These are phyloP conservation scores for Eptesicus fuscus DNA, from an alignment of 2,113 vertebrate genomes.

Conservation along the genomic window DNA sequence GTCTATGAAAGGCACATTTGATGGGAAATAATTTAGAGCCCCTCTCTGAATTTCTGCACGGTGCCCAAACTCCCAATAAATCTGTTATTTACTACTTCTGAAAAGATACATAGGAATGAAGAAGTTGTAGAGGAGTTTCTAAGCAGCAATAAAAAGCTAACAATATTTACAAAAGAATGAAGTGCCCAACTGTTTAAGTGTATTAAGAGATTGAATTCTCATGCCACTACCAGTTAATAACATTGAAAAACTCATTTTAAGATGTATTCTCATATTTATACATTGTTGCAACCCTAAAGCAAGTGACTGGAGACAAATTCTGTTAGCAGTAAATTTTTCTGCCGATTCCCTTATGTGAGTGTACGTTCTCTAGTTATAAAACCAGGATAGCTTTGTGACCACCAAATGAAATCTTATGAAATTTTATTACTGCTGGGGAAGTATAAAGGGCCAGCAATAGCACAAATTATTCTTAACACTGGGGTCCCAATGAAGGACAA, in stretches of 20 bases:
- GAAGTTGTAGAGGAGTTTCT: conserved; percentile 37
- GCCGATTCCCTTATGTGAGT: conserved; percentile 7
- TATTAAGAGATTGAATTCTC: conserved; percentile 34
- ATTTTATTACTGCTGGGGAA: conserved; percentile 61
- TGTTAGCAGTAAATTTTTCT: conserved; percentile 32
- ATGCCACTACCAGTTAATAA: conserved; percentile 14
- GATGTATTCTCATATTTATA: neutral
- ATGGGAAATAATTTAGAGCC: conserved; percentile 40
- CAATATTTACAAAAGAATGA: conserved; percentile 51
- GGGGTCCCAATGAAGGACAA: conserved; percentile 45
- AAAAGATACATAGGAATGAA: conserved; percentile 46
- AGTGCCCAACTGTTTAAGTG: conserved; percentile 5
- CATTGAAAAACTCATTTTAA: conserved; percentile 27
- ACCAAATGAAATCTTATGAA: conserved; percentile 43
- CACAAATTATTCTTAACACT: conserved; percentile 51
- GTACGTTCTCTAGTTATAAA: conserved; percentile 23
- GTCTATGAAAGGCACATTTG: conserved; percentile 50
- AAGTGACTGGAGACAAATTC: conserved; percentile 43
- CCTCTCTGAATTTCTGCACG: conserved; percentile 18
- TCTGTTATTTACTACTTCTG: conserved; percentile 63
- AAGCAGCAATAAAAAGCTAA: conserved; percentile 51
- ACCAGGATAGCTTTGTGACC: conserved; percentile 27
- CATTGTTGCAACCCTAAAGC: conserved; percentile 25
- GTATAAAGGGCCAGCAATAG: conserved; percentile 30
- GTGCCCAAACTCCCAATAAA: conserved; percentile 49